These are phyloP conservation scores for Caenorhabditis angaria DNA, from an alignment of 2,888 invertebrate species.

Conservation along the genomic window DNA sequence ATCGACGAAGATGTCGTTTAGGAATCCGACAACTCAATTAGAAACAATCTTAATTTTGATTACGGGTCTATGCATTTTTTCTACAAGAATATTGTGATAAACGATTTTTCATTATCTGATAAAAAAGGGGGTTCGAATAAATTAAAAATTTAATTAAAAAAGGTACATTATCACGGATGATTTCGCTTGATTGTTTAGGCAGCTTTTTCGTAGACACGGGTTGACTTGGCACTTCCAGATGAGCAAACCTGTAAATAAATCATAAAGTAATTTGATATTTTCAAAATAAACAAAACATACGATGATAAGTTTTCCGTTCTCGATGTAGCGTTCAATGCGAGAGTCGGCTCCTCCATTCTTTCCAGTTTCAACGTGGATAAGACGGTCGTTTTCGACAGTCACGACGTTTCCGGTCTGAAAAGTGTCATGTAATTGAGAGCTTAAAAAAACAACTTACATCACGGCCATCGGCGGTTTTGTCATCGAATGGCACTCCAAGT, in stretches of 20 bases:
- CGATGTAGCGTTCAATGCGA: conserved; percentile 58
- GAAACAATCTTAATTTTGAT: not conserved
- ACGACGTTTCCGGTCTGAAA: conserved; percentile 56
- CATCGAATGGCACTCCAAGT: conserved; percentile 61
- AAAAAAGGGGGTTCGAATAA: conserved; percentile 20
- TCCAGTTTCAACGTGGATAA: conserved; percentile 63
- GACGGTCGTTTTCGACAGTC: conserved; percentile 61
- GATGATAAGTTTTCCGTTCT: conserved; percentile 62
- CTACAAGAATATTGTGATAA: not conserved
- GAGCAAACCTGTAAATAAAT: conserved; percentile 48
- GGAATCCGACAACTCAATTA: no score
- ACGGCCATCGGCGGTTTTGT: conserved; percentile 70
- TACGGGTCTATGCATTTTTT: conserved; percentile 3
- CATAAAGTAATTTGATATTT: not conserved
- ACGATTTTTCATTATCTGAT: not conserved
- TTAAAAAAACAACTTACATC: conserved; percentile 40
- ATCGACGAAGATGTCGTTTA: conserved; percentile 57
- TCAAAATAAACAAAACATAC: conserved; percentile 34
- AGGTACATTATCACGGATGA: not conserved
- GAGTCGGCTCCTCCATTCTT: conserved; percentile 63
- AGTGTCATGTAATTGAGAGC: not conserved
- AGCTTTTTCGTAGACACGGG: conserved; percentile 63
- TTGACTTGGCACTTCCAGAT: conserved; percentile 52
- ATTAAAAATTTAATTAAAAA: conserved; percentile 11
- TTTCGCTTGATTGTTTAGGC: conserved; percentile 6